Base-by-base conservation (phyloP, 2,113 vertebrate species). In the Nothobranchius kuhntae region DNA sequence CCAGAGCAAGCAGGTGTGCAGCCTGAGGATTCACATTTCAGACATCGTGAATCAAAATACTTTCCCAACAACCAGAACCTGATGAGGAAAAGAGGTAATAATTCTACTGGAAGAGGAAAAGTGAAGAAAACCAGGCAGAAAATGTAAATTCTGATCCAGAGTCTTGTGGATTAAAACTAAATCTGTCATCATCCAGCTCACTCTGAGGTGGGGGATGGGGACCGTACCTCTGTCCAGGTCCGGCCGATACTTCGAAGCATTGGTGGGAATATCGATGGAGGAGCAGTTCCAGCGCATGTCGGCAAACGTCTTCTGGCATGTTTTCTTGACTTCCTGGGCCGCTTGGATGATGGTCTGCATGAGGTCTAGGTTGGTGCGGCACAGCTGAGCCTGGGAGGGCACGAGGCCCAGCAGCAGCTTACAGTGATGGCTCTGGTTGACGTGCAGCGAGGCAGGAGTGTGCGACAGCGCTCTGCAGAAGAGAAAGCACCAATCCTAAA, bases 211-310 rank as follows among this genome's bases (percentile, higher is more conserved):
- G 30, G 30, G 30, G 30, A 30, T 4, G 3, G 9, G 38, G n/a
- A 7, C 1, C 51, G 1, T 95, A 98, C 98, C 98, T 96, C 97
- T 92, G 87, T 99, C 98, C 62, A 99, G 92, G 82, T 99, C 98
- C 7, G 97, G 95, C 40, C 93, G 90, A 86, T 96, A 99, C 91
- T 95, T 95, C 1, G 94, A 90, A 17, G 93, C 91, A 21, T 95
- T 95, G 0, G 92, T 87, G 48, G 96, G 77, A 38, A 89, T 91
- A 26, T 97, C 96, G 1, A 99, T 98, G 78, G 97, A 97, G 26
- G 98, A 98, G 81, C 98, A 99, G 92, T 99, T 99, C 98, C 97
- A 99, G 52, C 97, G 89, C 98, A 99, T 99, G 81, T 99, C 97
- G 0, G 93, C 69, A 0, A 99, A 99, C 0, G 96, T 94, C 90